phyloP scores from a whole-genome alignment of 2,797 vertebrate species.

The Onychomys torridus region DNA sequence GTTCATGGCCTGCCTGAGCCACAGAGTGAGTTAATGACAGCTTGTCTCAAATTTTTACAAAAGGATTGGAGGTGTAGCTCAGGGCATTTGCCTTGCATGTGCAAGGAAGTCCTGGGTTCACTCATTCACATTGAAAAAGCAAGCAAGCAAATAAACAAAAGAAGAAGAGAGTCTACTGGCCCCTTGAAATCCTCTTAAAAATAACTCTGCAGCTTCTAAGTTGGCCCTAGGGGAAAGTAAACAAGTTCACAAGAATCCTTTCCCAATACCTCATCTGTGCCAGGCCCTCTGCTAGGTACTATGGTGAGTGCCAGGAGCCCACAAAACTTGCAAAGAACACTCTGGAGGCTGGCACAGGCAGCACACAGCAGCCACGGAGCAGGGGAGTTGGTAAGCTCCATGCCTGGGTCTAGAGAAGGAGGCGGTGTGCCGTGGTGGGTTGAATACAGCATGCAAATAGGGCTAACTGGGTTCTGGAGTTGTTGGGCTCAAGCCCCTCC shows the following conservation, averaged over 20 bases:
- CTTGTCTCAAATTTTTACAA: neutral
- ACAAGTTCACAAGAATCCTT: neutral
- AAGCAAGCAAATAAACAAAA: neutral
- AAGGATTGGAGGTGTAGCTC: too few species aligned
- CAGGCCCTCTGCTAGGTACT: neutral
- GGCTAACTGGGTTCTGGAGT: fast-evolving
- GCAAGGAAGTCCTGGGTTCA: neutral
- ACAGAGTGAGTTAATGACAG: neutral
- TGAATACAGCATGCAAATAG: fast-evolving
- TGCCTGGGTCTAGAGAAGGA: neutral
- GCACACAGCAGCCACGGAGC: neutral
- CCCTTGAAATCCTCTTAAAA: neutral
- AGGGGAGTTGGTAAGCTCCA: neutral
- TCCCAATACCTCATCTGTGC: neutral
- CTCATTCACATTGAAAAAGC: neutral
- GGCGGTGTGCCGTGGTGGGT: too few species aligned
- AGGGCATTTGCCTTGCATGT: neutral
- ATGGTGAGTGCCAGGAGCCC: neutral
- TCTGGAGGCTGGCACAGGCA: neutral
- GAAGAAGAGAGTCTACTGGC: neutral
- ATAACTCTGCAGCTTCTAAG: neutral
- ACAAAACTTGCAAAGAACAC: neutral
- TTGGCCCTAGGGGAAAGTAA: neutral
- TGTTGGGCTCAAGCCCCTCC: neutral
- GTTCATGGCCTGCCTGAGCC: neutral